Conservation (phyloP, 1,140 invertebrate species). For the Hermetia illucens region DNA sequence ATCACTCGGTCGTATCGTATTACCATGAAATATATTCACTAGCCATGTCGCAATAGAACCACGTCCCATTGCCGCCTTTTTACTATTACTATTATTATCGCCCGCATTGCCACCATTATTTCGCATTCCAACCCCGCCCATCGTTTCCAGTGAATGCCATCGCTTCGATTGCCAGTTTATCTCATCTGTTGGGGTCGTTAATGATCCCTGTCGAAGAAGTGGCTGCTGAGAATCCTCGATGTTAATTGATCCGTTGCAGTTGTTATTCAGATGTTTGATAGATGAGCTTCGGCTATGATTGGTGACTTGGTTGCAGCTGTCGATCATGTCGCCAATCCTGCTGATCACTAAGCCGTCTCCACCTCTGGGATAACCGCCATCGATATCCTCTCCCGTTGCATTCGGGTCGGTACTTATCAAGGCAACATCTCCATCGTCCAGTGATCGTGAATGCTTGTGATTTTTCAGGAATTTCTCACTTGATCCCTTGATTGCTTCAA, state of each 20-base stretch:
- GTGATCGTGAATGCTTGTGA: neutral
- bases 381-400: too few species aligned
- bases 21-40: slow-evolving; percentile 41
- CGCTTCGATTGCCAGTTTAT: slow-evolving; percentile 40
- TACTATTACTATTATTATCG: slow-evolving; percentile 22
- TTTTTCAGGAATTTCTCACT: neutral
- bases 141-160: slow-evolving; percentile 62
- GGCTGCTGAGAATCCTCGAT: slow-evolving; percentile 34
- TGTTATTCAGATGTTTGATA: slow-evolving; percentile 34
- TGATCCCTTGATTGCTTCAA: neutral
- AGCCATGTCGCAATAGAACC: slow-evolving; percentile 50
- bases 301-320: neutral
- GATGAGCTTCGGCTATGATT: neutral
- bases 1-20: slow-evolving; percentile 9
- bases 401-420: neutral
- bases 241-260: slow-evolving; percentile 30
- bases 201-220: slow-evolving; percentile 36
- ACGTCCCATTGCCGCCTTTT: slow-evolving; percentile 30
- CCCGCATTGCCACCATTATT: too few species aligned
- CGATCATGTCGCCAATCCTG: too few species aligned
- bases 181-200: slow-evolving; percentile 33
- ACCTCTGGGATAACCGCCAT: too few species aligned
- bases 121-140: too few species aligned
- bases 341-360: too few species aligned
- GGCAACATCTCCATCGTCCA: slow-evolving; percentile 2